Conservation (phyloP, 1,140 invertebrate species). For the Probaryconus sp. region DNA sequence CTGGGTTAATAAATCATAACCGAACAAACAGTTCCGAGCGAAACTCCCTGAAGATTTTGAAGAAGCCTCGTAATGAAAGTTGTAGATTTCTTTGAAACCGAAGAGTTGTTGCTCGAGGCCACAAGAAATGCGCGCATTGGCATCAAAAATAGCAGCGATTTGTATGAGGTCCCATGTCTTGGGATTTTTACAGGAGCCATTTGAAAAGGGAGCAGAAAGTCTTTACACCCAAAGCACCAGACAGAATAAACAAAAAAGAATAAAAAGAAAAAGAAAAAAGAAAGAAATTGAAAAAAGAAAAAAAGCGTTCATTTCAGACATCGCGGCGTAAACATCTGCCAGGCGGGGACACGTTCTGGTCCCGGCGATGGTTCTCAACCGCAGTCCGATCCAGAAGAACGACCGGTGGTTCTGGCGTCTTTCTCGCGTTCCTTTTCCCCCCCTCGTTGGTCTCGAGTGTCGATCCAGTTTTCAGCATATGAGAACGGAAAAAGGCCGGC, state of each 20-base stretch:
- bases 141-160: slow-evolving; percentile 43
- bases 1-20: too few species aligned
- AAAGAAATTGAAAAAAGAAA: slow-evolving; percentile 66
- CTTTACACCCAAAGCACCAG: slow-evolving; percentile 68
- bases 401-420: slow-evolving; percentile 31
- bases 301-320: slow-evolving; percentile 70
- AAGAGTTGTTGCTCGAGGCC: too few species aligned
- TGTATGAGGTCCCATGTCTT: slow-evolving; percentile 3
- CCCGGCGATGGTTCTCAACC: slow-evolving; percentile 39
- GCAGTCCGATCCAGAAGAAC: background rate
- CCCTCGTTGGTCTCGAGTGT: slow-evolving; percentile 62
- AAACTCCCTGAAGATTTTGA: too few species aligned
- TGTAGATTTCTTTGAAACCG: too few species aligned
- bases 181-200: slow-evolving; percentile 33
- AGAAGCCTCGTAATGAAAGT: too few species aligned
- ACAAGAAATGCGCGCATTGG: too few species aligned
- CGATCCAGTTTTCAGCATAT: slow-evolving; percentile 73
- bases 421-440: slow-evolving; percentile 18
- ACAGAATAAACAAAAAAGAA: slow-evolving; percentile 69
- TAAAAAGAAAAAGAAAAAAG: slow-evolving; percentile 66
- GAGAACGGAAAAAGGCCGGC: slow-evolving; percentile 74
- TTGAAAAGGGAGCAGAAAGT: slow-evolving; percentile 40
- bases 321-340: slow-evolving; percentile 75
- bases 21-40: too few species aligned
- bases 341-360: slow-evolving; percentile 60